Conservation (phyloP, 2,113 vertebrate species). For the Dasypus novemcinctus region DNA sequence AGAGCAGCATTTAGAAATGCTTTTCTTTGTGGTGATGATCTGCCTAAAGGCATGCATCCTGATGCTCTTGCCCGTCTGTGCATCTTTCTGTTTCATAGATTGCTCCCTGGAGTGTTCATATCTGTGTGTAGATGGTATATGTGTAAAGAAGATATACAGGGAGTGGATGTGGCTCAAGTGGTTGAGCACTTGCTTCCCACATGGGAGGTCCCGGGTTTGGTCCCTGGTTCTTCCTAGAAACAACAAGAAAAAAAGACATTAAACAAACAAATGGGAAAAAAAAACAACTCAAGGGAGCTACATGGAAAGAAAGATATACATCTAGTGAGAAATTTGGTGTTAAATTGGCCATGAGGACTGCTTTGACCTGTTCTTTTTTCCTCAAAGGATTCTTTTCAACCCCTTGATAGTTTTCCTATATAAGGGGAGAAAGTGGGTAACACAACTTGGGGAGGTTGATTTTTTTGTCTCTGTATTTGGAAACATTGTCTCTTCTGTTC, state of each 20-base stretch:
- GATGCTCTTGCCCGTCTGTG: not conserved
- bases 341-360: not conserved
- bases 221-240: no score
- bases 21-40: not conserved
- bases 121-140: not conserved
- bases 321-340: conserved; percentile 7
- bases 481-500: conserved; percentile 12
- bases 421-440: not conserved
- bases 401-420: not conserved
- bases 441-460: not conserved
- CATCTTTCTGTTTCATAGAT: not conserved
- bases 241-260: no score
- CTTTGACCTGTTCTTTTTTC: not conserved
- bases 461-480: not conserved
- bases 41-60: not conserved
- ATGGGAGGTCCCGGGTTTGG: no score
- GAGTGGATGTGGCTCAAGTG: no score
- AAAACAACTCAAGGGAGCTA: no score
- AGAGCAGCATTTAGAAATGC: not conserved
- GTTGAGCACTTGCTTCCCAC: no score
- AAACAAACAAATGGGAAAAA: no score
- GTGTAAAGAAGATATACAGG: not conserved
- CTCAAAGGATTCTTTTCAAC: not conserved
- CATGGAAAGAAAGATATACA: not conserved
- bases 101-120: not conserved